A percentile compares a stretch with the other conserved stretches of the same genome.
Evolutionary conservation across 2,113 vertebrate species (phyloP).

Genomic region (Mobula hypostoma): DNA sequence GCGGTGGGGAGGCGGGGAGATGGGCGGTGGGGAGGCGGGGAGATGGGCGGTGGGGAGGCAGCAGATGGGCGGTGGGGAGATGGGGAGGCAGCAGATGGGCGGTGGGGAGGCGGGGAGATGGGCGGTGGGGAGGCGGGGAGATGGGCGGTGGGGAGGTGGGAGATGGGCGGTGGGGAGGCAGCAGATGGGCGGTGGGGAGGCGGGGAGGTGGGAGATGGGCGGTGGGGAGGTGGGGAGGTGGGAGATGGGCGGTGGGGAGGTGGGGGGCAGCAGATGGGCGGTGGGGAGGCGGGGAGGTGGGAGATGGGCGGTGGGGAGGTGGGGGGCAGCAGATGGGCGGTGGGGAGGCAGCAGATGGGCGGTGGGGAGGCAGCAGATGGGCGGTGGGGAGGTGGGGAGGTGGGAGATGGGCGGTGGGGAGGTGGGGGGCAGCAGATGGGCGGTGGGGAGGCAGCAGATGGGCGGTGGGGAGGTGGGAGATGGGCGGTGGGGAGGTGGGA

Average conservation of each 20-base stretch:
- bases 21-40: too few species aligned
- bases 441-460: background rate
- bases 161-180: too few species aligned
- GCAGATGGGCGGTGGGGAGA: background rate
- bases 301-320: background rate
- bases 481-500: background rate
- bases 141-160: too few species aligned
- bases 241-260: background rate
- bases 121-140: background rate
- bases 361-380: background rate
- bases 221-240: too few species aligned
- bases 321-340: background rate
- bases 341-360: background rate
- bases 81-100: too few species aligned
- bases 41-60: too few species aligned
- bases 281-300: too few species aligned
- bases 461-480: too few species aligned
- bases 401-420: too few species aligned
- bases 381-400: too few species aligned
- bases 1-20: background rate
- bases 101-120: too few species aligned
- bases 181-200: background rate
- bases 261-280: background rate
- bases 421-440: background rate
- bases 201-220: background rate